Percentiles rank a stretch among this genome's conserved stretches.
These are phyloP conservation scores for Potamilus streckersoni DNA, from an alignment of 1,140 invertebrate genomes.

Conservation along the genomic window DNA sequence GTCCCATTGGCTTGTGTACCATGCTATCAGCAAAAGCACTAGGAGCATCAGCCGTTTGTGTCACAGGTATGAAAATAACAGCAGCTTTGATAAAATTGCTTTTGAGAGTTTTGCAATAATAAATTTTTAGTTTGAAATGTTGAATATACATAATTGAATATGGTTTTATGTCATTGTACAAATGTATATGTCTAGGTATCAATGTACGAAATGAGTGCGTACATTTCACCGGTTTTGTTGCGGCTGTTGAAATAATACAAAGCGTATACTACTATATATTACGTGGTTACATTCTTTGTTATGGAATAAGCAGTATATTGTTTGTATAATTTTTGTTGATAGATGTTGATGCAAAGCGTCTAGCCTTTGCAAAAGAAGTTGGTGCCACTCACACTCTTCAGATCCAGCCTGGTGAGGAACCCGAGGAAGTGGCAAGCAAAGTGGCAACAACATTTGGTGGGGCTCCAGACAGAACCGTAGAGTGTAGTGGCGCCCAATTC, in stretches of 20 bases:
- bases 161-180: background rate
- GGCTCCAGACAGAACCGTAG: constrained; percentile 83
- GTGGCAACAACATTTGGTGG: constrained; percentile 75
- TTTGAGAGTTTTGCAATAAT: too few species aligned
- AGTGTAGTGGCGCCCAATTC: constrained; percentile 86
- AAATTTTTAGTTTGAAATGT: background rate
- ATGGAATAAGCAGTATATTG: too few species aligned
- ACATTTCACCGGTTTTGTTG: background rate
- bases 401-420: constrained; percentile 46
- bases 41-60: constrained; percentile 84
- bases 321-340: constrained; percentile 18
- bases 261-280: background rate
- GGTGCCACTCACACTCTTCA: constrained; percentile 82
- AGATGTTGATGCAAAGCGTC: constrained; percentile 81
- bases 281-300: too few species aligned
- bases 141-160: background rate
- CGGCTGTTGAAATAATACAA: background rate
- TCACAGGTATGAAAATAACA: constrained; percentile 71
- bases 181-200: background rate
- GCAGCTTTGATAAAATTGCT: background rate
- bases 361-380: constrained; percentile 83
- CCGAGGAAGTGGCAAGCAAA: constrained; percentile 72
- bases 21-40: constrained; percentile 86
- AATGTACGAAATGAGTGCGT: background rate
- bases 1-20: constrained; percentile 90